Evolutionary conservation across 2,113 vertebrate species (phyloP), one percentile per base, ranked within the genome.

Genomic region (Cephalopholis sonnerati): DNA sequence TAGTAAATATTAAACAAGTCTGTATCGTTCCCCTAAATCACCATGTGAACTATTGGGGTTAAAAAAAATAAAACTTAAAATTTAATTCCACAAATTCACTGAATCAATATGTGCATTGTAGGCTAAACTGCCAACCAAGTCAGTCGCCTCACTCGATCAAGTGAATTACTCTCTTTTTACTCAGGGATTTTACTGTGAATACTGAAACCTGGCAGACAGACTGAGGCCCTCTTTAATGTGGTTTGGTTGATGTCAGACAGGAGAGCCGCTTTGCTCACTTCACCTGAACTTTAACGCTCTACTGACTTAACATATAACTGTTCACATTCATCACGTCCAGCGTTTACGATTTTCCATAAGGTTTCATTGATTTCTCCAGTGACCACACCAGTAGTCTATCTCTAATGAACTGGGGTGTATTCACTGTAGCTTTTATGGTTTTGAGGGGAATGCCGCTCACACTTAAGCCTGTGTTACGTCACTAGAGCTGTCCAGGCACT

Each of bases 61-160:
- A n/a, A 53, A 53, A 51, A 48, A 39, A n/a, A n/a, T n/a, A n/a
- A 7, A 32, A 18, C 13, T 18, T 32, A 55, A 50, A 4, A 16
- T 74, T 86, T 81, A 76, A 83, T 77, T 55, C 51, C 68, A 65
- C 66, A 84, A 55, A 85, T 74, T 81, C 36, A 69, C 36, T 71
- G 15, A 68, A 77, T 84, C 68, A 41, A 63, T 89, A 29, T 25
- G 74, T 82, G n/a, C 72, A 13, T 18, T 0, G 44, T 50, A 7
- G 18, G 29, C 75, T 76, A 53, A 81, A 69, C 63, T 74, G 80
- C 48, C 63, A 76, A 51, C 64, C 57, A 39, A 81, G 44, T 44
- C 54, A 16, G 44, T 74, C 3, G 2, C 46, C 48, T 71, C 62
- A 68, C 58, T 84, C 59, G 58, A 81, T 82, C 20, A 29, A 81